Evolutionary conservation across 2,113 vertebrate genomes (phyloP), one percentile per base, ranked within the genome.

Genomic region (Parus major): DNA sequence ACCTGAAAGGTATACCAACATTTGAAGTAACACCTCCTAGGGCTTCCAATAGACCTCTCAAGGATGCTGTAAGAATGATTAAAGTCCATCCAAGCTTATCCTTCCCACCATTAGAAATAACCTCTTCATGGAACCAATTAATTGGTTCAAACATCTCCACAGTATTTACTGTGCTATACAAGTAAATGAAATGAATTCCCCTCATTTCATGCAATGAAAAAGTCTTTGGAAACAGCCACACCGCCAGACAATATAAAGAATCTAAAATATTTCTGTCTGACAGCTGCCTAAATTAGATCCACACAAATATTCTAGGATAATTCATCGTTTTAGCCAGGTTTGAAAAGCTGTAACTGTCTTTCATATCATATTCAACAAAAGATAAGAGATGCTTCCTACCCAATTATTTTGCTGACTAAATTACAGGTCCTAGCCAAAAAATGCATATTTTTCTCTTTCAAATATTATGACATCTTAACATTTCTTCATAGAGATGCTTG

Each of bases 271-370:
- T 82, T 87, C 55, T 91, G 68, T 76, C 61, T 91, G 73, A 86
- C 72, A 95, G 92, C 31, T 91, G 65, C 60, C 80, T 88, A 88
- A 83, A 88, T 93, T 82, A 93, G 80, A 94, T 47, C 25, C 42
- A 88, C 47, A 28, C 49, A 84, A 86, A 92, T 89, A 86, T 44
- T 88, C 56, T 50, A 90, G 24, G 39, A 94, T 93, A 96, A 93
- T 83, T 91, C 46, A 85, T 55, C 84, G 42, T 85, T 95, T 93
- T 80, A 96, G 63, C 60, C 75, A 91, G 82, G 39, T 89, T 88
- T 96, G 76, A 96, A 96, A 96, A 96, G 86, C 84, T 94, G 68
- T 76, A 91, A 81, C 76, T 92, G 70, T 86, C 83, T 96, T 91
- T 88, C 88, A 95, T 31, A 95, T 77, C 59, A 92, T 61, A 88